Evolutionary conservation across 2,113 vertebrate species (phyloP).

Genomic region (Polypterus bichir): DNA sequence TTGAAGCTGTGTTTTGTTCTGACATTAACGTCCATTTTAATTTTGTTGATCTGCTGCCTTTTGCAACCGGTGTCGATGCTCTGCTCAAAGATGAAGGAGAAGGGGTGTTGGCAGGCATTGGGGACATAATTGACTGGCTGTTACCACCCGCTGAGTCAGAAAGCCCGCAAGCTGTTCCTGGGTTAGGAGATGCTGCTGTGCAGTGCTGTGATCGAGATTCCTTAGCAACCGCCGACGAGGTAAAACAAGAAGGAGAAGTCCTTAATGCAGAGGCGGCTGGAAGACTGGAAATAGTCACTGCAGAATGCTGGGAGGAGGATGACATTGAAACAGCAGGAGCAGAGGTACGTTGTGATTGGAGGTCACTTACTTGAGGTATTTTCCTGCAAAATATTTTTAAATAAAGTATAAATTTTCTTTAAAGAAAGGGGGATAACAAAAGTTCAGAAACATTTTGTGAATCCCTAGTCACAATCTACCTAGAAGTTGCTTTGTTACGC

Average conservation of each 20-base stretch:
- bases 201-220: conserved; percentile 24
- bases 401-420: background rate
- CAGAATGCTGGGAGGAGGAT: conserved; percentile 39
- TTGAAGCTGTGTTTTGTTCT: conserved; percentile 32
- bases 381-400: conserved; percentile 44
- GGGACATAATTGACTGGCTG: conserved; percentile 45
- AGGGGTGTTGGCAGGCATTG: conserved; percentile 40
- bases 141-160: conserved; percentile 44
- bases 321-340: conserved; percentile 31
- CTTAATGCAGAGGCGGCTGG: conserved; percentile 38
- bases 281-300: conserved; percentile 35
- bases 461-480: background rate
- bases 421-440: background rate
- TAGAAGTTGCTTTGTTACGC: no score
- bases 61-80: conserved; percentile 54
- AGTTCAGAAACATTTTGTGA: background rate
- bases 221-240: conserved; percentile 34
- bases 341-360: conserved; percentile 31
- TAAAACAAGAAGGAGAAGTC: conserved; percentile 25
- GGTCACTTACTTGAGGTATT: conserved; percentile 72
- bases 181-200: conserved; percentile 19
- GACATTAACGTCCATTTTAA: conserved; percentile 39
- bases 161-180: conserved; percentile 13
- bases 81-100: conserved; percentile 43
- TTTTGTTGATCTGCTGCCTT: conserved; percentile 61